Evolutionary conservation across 2,888 invertebrate species (phyloP).

Genomic region (Cephonodes hylas): DNA sequence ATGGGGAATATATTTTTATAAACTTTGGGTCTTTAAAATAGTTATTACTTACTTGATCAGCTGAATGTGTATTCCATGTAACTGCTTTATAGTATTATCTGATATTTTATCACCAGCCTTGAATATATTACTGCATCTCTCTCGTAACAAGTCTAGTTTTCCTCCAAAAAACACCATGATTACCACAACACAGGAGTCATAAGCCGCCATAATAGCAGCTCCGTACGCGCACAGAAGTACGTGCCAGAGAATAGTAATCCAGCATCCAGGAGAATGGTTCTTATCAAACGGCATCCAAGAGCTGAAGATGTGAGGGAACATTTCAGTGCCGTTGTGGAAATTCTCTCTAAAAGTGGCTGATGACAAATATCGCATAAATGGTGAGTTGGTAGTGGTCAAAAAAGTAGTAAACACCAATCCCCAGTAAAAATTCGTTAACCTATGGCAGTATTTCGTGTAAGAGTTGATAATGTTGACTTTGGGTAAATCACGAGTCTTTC

Average conservation of each 20-base stretch:
- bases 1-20: background rate
- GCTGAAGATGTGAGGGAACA: conserved; percentile 66
- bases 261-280: conserved; percentile 55
- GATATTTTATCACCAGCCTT: conserved; percentile 35
- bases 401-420: conserved; percentile 56
- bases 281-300: conserved; percentile 70
- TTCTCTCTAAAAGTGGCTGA: conserved; percentile 49
- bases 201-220: conserved; percentile 52
- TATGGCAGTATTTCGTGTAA: conserved; percentile 61
- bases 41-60: conserved; percentile 57
- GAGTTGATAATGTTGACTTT: conserved; percentile 44
- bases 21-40: background rate
- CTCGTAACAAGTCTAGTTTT: conserved; percentile 57
- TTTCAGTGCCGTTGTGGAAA: conserved; percentile 51
- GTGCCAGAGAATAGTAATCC: conserved; percentile 61
- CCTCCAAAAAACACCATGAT: conserved; percentile 67
- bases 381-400: conserved; percentile 43
- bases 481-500: conserved; percentile 36
- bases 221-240: conserved; percentile 49
- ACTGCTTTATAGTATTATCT: conserved; percentile 35
- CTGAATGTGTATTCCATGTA: conserved; percentile 51
- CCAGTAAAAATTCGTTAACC: conserved; percentile 61
- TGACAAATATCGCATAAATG: conserved; percentile 50
- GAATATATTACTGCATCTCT: conserved; percentile 57
- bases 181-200: conserved; percentile 55